A percentile compares a stretch with the other conserved stretches of the same genome.
Evolutionary conservation across 2,113 vertebrate species (phyloP).

Genomic region (Eubucco bourcierii): DNA sequence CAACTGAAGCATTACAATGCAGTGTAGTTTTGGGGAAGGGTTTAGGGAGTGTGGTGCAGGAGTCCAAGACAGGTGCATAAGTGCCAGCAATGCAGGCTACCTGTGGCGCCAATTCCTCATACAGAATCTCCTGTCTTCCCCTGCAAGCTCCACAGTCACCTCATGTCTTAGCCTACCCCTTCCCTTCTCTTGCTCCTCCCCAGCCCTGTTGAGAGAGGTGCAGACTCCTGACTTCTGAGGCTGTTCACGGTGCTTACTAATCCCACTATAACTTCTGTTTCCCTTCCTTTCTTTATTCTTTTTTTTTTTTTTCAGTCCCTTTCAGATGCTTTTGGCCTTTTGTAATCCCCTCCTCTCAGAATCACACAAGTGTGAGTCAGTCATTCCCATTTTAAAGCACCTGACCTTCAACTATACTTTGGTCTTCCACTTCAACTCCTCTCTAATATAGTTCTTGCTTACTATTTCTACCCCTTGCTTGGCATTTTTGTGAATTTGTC

Average conservation of each 20-base stretch:
- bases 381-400: not conserved
- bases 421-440: not conserved
- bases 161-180: not conserved
- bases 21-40: not conserved
- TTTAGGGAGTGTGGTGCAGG: not conserved
- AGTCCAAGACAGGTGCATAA: not conserved
- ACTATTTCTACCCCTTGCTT: not conserved
- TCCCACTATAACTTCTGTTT: not conserved
- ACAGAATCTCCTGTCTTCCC: fast-evolving
- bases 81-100: not conserved
- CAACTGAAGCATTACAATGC: not conserved
- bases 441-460: not conserved
- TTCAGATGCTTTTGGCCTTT: not conserved
- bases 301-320: not conserved
- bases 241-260: not conserved
- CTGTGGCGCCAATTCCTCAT: not conserved
- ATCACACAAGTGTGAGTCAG: not conserved
- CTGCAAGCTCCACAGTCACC: no score
- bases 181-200: not conserved
- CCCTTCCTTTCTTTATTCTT: not conserved
- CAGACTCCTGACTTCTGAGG: not conserved
- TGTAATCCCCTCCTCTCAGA: not conserved
- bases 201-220: not conserved
- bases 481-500: conserved; percentile 24
- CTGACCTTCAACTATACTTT: conserved; percentile 15